Base-by-base conservation (phyloP, 2,888 invertebrate species). In the Pilophorus perplexus region DNA sequence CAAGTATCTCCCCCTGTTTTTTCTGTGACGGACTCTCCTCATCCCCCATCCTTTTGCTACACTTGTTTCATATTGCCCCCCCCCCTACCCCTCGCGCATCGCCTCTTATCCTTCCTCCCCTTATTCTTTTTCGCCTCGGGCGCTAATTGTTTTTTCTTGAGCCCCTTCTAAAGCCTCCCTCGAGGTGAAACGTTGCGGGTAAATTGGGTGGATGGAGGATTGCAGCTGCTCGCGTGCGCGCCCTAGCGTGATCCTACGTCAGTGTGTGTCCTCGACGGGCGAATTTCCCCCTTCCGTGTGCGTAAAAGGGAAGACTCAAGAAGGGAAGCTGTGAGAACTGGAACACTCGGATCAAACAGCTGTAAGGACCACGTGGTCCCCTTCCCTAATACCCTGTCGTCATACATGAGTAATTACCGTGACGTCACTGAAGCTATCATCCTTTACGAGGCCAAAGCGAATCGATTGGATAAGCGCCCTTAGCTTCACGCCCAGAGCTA, bases 301-400 rank as follows among this genome's bases (percentile, higher is more conserved):
- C 6, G 33, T 33, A 12, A 6, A 12, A 33, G 33, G 33, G 6
- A 12, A 12, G 12, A 8, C 12, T 33, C 33, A 33, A 33, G 33
- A 50, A 52, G 68, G 64, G 67, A 64, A 28, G 67, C 64, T 67
- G 67, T 52, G 64, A 54, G 64, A 64, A 64, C 40, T 38, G 64
- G 52, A 64, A 64, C 64, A 64, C 64, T 38, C 64, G 52, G 12
- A 27, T 28, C 38, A 50, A 50, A 64, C 64, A 64, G 64, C 64
- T 64, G 64, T 64, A 64, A 44, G 60, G 60, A 60, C 42, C 60
- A 60, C 60, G 60, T 60, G 60, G 60, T 42, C 27, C n/a, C n/a
- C n/a, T n/a, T n/a, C n/a, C 28, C 27, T 52, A 52, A 52, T 52
- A 59, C 59, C 22, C 42, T 23, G 14, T 42, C 59, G 25, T 59